Evolutionary conservation across 2,797 vertebrate species (phyloP).

Genomic region (Eremophila alpestris): DNA sequence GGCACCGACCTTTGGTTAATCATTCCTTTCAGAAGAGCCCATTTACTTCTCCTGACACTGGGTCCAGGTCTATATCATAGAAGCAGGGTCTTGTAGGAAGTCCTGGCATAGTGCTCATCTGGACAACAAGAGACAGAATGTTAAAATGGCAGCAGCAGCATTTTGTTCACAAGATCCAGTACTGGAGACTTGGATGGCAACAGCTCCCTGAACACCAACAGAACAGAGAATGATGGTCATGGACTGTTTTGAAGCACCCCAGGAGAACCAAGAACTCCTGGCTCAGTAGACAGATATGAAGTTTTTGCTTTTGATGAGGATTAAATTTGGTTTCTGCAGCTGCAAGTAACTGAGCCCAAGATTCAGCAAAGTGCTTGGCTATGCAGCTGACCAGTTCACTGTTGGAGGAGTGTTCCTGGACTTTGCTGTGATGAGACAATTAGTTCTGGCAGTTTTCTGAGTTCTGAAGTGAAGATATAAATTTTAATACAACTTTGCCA

Average conservation of each 20-base stretch:
- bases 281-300: background rate
- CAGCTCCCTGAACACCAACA: background rate
- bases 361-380: background rate
- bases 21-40: constrained; percentile 86
- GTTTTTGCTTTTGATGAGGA: background rate
- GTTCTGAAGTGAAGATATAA: background rate
- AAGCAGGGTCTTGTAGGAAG: constrained; percentile 97
- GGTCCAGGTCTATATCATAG: constrained; percentile 96
- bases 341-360: background rate
- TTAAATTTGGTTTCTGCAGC: background rate
- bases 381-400: background rate
- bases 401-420: background rate
- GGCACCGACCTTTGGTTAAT: constrained; percentile 22
- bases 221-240: background rate
- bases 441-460: background rate
- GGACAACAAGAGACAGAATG: background rate
- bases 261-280: background rate
- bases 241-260: background rate
- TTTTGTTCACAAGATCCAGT: background rate
- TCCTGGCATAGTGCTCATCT: constrained; percentile 99
- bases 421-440: background rate
- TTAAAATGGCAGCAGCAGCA: background rate
- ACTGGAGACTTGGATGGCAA: background rate
- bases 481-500: background rate
- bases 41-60: constrained; percentile 87